Conservation (phyloP, 2,113 vertebrate genomes). For the Ictalurus punctatus region DNA sequence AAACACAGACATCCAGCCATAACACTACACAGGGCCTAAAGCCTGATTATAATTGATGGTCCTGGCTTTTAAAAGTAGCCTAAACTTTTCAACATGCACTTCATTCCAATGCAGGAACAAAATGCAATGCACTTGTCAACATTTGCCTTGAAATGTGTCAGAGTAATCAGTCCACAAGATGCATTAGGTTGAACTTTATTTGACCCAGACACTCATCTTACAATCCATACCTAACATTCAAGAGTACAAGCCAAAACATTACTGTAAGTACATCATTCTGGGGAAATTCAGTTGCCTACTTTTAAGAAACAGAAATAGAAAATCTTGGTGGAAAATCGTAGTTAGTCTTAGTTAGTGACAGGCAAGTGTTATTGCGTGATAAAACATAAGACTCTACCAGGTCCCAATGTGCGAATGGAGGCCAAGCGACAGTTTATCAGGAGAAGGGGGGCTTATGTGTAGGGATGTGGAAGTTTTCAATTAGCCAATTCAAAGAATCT, state of each 20-base stretch:
- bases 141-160: background rate
- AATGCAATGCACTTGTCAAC: background rate
- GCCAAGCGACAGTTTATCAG: background rate
- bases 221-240: background rate
- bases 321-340: background rate
- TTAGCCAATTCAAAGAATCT: background rate
- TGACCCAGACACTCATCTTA: background rate
- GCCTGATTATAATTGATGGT: constrained; percentile 1
- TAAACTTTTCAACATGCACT: constrained; percentile 6
- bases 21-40: background rate
- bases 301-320: background rate
- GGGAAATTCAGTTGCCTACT: background rate
- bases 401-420: background rate
- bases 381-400: background rate
- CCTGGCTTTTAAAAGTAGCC: background rate
- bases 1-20: constrained; percentile 10
- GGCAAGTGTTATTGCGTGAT: background rate
- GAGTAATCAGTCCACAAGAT: constrained; percentile 3
- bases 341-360: background rate
- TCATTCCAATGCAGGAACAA: background rate
- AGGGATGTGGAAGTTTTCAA: background rate
- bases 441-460: background rate
- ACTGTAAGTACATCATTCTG: background rate
- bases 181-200: background rate
- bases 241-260: background rate